Evolutionary conservation across 2,888 invertebrate genomes (phyloP).

Genomic region (Mechanitis messenoides): DNA sequence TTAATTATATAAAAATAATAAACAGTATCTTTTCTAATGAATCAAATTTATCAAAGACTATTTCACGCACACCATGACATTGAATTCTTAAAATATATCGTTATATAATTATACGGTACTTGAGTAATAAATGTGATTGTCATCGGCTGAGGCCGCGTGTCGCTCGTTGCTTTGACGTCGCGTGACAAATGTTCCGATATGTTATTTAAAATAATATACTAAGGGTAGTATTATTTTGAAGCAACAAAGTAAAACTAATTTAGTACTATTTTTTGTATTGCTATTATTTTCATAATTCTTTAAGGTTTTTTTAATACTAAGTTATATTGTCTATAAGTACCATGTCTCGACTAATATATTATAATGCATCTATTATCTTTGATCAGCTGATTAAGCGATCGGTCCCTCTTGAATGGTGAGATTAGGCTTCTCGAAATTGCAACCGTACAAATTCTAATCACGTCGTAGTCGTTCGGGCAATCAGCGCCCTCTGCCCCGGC

Average conservation of each 20-base stretch:
- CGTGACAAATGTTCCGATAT: constrained; percentile 47
- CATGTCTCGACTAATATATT: not conserved
- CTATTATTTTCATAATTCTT: no score
- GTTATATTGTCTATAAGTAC: no score
- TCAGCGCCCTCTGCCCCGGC: constrained; percentile 40
- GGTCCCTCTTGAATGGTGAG: constrained; percentile 10
- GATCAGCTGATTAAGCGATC: constrained; percentile 24
- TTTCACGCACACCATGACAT: not conserved
- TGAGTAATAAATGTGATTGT: constrained; percentile 28
- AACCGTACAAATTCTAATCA: constrained; percentile 33
- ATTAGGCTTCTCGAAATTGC: constrained; percentile 22
- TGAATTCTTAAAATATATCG: not conserved
- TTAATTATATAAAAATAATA: no score
- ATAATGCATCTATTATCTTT: not conserved
- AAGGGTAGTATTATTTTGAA: no score
- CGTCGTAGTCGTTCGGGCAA: constrained; percentile 31
- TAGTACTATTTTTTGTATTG: no score
- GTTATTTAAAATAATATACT: not conserved
- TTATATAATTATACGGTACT: constrained; percentile 16
- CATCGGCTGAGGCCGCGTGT: constrained; percentile 30
- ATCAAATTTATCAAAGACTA: not conserved
- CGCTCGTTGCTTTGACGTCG: constrained; percentile 52
- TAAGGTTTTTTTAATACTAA: no score
- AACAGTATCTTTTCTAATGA: not conserved
- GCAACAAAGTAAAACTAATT: no score